These are phyloP conservation scores for Haliclona indistincta DNA, from an alignment of 37 sponge, comb jelly and placozoan genomes.

Conservation along the genomic window DNA sequence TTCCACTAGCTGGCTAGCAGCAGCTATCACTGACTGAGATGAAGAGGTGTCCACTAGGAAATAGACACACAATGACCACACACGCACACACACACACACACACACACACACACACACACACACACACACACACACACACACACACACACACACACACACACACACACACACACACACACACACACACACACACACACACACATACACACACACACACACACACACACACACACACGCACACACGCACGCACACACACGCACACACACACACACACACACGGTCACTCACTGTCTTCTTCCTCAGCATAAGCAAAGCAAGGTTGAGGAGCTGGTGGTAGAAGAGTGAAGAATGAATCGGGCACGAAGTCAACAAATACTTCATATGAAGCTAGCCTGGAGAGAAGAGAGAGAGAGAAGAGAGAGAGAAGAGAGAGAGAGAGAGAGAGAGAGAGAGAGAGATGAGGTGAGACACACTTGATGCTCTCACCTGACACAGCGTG, in stretches of 20 bases:
- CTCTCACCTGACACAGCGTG: slow-evolving; percentile 61
- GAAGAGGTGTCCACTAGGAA: background rate
- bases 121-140: slow-evolving; percentile 50
- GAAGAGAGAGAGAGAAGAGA: background rate
- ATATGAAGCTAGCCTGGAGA: slow-evolving; percentile 61
- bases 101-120: slow-evolving; percentile 50
- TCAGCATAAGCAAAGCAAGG: slow-evolving; percentile 53
- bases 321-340: slow-evolving; percentile 66
- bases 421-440: background rate
- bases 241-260: background rate
- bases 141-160: too few species aligned
- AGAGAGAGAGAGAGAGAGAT: background rate
- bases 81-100: slow-evolving; percentile 35
- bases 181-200: too few species aligned
- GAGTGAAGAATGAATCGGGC: slow-evolving; percentile 36
- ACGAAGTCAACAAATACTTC: slow-evolving; percentile 70
- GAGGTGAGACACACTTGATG: background rate
- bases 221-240: background rate
- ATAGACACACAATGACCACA: slow-evolving; percentile 20
- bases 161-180: too few species aligned
- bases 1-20: slow-evolving; percentile 49
- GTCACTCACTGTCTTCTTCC: slow-evolving; percentile 26
- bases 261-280: background rate
- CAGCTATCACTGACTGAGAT: slow-evolving; percentile 17
- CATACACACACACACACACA: slow-evolving; percentile 5